A percentile compares a stretch with the other conserved stretches of the same genome.
These are phyloP conservation scores for Meghimatium bilineatum DNA, from an alignment of 2,888 invertebrate genomes.

Conservation along the genomic window DNA sequence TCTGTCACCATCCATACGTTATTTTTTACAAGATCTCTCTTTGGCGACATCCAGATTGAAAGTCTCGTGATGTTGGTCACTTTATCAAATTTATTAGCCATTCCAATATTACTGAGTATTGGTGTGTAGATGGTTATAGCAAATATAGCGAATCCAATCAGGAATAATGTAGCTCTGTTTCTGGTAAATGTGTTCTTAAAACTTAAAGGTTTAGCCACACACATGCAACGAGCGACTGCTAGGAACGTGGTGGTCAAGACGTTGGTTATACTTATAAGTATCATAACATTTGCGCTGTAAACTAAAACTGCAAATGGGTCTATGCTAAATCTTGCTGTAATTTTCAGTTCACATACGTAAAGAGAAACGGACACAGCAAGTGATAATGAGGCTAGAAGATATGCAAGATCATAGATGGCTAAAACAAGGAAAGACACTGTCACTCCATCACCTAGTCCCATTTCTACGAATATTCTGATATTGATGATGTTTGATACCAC, in stretches of 20 bases:
- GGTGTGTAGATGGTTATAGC: background rate
- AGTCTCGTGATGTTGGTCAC: background rate
- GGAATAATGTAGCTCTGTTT: background rate
- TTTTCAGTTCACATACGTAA: background rate
- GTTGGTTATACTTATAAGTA: background rate
- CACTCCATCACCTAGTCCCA: slow-evolving; percentile 20
- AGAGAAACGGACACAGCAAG: background rate
- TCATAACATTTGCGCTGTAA: background rate
- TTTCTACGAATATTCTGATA: slow-evolving; percentile 1
- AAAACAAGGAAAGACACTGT: slow-evolving; percentile 15
- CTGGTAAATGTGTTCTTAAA: slow-evolving; percentile 19
- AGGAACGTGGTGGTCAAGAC: slow-evolving; percentile 20
- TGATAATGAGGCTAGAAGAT: background rate
- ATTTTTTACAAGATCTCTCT: slow-evolving; percentile 2
- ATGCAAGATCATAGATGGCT: slow-evolving; percentile 4
- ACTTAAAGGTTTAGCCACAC: slow-evolving; percentile 12
- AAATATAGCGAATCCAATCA: background rate
- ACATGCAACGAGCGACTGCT: slow-evolving; percentile 40
- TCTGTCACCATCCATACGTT: background rate
- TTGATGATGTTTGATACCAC: slow-evolving; percentile 16
- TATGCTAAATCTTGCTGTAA: background rate
- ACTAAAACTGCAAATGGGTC: slow-evolving; percentile 2
- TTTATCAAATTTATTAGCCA: background rate
- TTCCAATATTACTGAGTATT: slow-evolving; percentile 9
- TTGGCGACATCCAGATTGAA: background rate